Evolutionary conservation across 2,797 vertebrate species (phyloP), one percentile per base, ranked within the genome.

Genomic region (Decapterus maruadsi): DNA sequence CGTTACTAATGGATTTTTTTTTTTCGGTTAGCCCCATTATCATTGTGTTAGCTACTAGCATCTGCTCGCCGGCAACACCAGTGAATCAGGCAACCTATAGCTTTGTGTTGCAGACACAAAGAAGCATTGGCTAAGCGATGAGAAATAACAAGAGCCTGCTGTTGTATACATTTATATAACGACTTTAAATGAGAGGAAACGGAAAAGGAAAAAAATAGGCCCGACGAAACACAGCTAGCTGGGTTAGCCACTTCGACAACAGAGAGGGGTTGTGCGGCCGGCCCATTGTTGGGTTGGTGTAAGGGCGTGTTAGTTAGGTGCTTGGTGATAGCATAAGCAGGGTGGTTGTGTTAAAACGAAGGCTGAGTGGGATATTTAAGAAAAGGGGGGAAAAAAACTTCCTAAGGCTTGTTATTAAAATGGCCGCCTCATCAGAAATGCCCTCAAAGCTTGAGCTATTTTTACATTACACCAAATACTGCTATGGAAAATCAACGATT

Each of bases 351-450:
- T 62, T 89, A 75, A 90, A 84, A 86, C 84, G 67, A 74, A 80
- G 63, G 76, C 72, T 67, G 45, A 31, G 20, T 75, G 17, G 8
- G 64, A 58, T 51, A 63, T 5, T 34, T 34, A 34, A 34, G 4
- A 34, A 34, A 5, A 34, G 26, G 26, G 26, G 26, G 26, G 6
- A 34, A 51, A 20, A 8, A 0, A 36, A 61, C 42, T 55, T 57
- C 31, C 31, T 51, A 75, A 63, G 20, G 36, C 3, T 13, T n/a
- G 22, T 34, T 58, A 81, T 64, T 78, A 90, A 92, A 90, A 93
- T 93, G 92, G 87, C 88, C 76, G 88, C 87, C 85, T 42, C 11
- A 10, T 1, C 12, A 34, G 16, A 73, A 43, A 22, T 11, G n/a
- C 36, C 4, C 31, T 1, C 2, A 36, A 12, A 55, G 20, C 9